A percentile compares a stretch with the other conserved stretches of the same genome.
These are phyloP conservation scores for Poeciliopsis occidentalis DNA, from an alignment of 2,113 vertebrate species.

Conservation along the genomic window DNA sequence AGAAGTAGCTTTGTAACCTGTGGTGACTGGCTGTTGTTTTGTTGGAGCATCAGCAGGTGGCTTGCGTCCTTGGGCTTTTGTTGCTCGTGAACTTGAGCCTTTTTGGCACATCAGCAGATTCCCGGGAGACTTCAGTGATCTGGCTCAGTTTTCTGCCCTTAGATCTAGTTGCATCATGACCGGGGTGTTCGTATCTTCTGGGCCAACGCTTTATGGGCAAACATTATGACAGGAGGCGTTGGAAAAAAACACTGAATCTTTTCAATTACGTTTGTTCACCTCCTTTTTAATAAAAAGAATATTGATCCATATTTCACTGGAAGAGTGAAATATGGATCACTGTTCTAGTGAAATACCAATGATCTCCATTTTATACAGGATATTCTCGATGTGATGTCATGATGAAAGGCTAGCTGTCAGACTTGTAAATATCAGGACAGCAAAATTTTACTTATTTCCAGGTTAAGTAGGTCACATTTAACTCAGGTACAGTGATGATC, in stretches of 20 bases:
- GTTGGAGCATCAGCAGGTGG: constrained; percentile 80
- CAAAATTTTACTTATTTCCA: too few relatives aligned
- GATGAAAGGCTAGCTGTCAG: background rate
- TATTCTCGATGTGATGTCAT: background rate
- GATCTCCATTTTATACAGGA: background rate
- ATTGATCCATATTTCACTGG: background rate
- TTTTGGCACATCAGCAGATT: constrained; percentile 74
- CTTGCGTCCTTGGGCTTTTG: constrained; percentile 73
- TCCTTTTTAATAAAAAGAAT: background rate
- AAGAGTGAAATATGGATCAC: too few relatives aligned
- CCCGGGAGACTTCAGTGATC: constrained; percentile 70
- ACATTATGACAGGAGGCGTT: constrained; percentile 1
- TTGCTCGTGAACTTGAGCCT: constrained; percentile 77
- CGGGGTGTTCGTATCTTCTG: constrained; percentile 25
- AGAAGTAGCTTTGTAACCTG: constrained; percentile 63
- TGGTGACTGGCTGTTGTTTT: constrained; percentile 67
- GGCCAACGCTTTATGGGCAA: constrained; percentile 8
- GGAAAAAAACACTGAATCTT: background rate
- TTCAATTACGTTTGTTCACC: background rate
- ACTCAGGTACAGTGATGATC: constrained; percentile 47
- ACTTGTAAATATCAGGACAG: background rate
- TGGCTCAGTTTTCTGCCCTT: constrained; percentile 66
- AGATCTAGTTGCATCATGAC: constrained; percentile 64
- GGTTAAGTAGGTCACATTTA: too few relatives aligned
- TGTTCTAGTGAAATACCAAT: too few relatives aligned